Evolutionary conservation across 30 jellyfish, hydroid and myxozoan species (phyloP).

Genomic region (Mastigias papua): DNA sequence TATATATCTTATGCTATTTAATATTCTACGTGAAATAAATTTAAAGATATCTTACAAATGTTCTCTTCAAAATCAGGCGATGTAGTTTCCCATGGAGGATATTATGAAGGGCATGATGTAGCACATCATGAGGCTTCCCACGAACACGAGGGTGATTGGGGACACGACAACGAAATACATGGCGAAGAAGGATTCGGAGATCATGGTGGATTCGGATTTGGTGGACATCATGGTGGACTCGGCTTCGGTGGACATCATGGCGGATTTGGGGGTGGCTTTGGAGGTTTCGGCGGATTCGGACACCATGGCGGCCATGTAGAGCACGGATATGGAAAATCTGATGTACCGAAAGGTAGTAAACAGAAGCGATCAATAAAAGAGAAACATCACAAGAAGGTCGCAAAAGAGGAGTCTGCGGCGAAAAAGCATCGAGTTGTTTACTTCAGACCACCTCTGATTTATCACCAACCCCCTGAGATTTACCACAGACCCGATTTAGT

Average conservation of each 20-base stretch:
- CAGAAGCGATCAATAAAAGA: conserved; percentile 41
- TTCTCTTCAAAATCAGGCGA: conserved; percentile 55
- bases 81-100: conserved; percentile 83
- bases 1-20: too few relatives aligned
- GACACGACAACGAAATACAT: conserved; percentile 60
- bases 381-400: conserved; percentile 51
- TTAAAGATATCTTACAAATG: neutral
- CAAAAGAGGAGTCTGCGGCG: conserved; percentile 55
- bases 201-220: conserved; percentile 62
- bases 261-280: conserved; percentile 58
- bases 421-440: conserved; percentile 93
- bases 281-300: conserved; percentile 72
- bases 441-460: conserved; percentile 91
- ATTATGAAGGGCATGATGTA: conserved; percentile 93
- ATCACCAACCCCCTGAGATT: conserved; percentile 96
- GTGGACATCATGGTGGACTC: conserved; percentile 73
- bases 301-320: conserved; percentile 81
- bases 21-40: too few relatives aligned
- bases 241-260: conserved; percentile 55
- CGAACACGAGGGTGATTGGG: conserved; percentile 71
- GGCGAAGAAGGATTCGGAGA: conserved; percentile 76
- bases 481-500: conserved; percentile 96
- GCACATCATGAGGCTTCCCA: conserved; percentile 85
- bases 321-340: conserved; percentile 75
- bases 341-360: conserved; percentile 50